These are phyloP conservation scores for Pontoporia blainvillei DNA, from an alignment of 2,113 vertebrate genomes.

Conservation along the genomic window DNA sequence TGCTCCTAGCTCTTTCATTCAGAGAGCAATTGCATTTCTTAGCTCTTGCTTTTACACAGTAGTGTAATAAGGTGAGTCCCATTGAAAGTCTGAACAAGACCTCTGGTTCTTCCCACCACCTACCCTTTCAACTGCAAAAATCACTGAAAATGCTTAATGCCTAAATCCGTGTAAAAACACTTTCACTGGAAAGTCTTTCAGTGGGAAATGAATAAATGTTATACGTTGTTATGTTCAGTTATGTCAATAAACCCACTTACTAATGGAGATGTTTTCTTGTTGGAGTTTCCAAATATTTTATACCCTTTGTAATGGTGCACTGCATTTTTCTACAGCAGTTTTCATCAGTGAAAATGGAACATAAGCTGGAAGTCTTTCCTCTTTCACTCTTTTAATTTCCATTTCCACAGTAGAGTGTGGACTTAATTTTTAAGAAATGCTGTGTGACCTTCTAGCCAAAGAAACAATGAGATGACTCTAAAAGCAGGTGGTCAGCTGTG, in stretches of 20 bases:
- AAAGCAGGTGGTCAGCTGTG: neutral
- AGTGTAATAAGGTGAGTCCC: neutral
- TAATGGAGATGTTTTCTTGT: constrained; percentile 62
- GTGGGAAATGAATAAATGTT: constrained; percentile 80
- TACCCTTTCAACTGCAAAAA: neutral
- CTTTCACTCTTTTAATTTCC: neutral
- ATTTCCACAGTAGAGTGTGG: neutral
- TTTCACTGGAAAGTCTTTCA: constrained; percentile 80
- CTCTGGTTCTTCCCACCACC: constrained; percentile 32
- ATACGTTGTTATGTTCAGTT: constrained; percentile 76
- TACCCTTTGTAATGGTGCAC: neutral
- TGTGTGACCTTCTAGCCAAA: neutral
- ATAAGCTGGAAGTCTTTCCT: neutral
- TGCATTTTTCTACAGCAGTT: neutral
- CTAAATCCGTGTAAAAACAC: constrained; percentile 66
- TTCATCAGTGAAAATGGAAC: neutral
- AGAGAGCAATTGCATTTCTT: neutral
- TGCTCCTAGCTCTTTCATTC: neutral
- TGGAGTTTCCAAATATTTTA: constrained; percentile 26
- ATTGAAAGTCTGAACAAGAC: constrained; percentile 45
- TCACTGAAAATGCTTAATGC: neutral
- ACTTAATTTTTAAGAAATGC: neutral
- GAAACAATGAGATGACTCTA: neutral
- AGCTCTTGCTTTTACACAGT: neutral
- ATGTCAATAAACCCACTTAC: constrained; percentile 80